These are phyloP conservation scores for Sardina pilchardus DNA, from an alignment of 2,113 vertebrate species.

Conservation along the genomic window DNA sequence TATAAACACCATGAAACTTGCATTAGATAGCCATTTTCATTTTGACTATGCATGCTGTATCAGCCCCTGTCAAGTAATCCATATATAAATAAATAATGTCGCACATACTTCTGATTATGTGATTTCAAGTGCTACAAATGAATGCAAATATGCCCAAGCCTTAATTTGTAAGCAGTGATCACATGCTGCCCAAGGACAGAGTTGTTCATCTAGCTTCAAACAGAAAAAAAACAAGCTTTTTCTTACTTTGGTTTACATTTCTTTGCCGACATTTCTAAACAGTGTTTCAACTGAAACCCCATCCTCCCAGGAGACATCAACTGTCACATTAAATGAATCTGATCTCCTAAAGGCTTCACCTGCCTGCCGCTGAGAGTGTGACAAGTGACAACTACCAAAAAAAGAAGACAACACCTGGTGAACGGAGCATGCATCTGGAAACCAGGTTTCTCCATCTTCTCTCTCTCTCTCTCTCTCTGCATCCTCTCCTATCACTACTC, in stretches of 20 bases:
- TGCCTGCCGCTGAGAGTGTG: not conserved
- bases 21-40: too few relatives aligned
- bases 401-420: not conserved
- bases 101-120: not conserved
- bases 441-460: not conserved
- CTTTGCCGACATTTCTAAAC: not conserved
- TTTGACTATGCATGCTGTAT: too few relatives aligned
- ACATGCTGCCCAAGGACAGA: not conserved
- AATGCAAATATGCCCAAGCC: not conserved
- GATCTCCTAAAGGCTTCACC: constrained; percentile 1
- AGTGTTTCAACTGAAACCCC: not conserved
- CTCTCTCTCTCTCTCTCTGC: not conserved
- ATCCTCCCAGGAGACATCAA: not conserved
- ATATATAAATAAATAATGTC: too few relatives aligned
- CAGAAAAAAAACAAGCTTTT: not conserved
- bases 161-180: not conserved
- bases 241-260: not conserved
- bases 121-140: not conserved
- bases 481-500: not conserved
- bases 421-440: not conserved
- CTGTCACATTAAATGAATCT: not conserved
- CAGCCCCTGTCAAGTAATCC: too few relatives aligned
- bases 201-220: not conserved
- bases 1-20: too few relatives aligned
- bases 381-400: not conserved